A percentile compares a stretch with the other conserved stretches of the same genome.
Evolutionary conservation across 2,797 vertebrate species (phyloP).

Genomic region (Urosaurus nigricauda): DNA sequence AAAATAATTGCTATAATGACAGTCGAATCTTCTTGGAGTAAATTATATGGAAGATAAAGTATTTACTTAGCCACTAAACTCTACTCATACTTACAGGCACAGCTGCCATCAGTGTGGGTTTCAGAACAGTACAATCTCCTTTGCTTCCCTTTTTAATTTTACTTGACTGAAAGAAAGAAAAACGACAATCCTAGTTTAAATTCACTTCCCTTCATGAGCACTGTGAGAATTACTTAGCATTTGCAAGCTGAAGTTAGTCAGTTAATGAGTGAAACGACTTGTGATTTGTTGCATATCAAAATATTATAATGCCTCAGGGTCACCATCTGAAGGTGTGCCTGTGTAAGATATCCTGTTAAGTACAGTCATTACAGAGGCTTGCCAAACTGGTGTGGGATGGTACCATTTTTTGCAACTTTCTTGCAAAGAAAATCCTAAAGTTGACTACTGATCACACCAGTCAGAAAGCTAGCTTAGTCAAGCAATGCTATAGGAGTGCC

Average conservation of each 20-base stretch:
- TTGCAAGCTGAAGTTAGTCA: neutral
- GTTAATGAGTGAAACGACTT: neutral
- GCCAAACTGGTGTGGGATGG: neutral
- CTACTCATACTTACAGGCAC: slow-evolving; percentile 89
- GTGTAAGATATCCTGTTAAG: neutral
- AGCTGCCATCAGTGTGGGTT: slow-evolving; percentile 94
- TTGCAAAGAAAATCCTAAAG: neutral
- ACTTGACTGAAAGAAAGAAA: slow-evolving; percentile 86
- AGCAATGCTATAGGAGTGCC: neutral
- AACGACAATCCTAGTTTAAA: neutral
- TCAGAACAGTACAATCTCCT: slow-evolving; percentile 92
- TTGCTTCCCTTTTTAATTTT: slow-evolving; percentile 98
- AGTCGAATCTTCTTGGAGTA: neutral
- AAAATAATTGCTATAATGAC: neutral
- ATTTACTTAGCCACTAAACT: neutral
- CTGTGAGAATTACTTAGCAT: neutral
- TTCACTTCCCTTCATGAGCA: neutral
- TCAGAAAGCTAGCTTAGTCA: neutral
- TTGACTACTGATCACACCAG: neutral
- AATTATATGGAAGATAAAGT: neutral
- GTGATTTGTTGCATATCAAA: neutral
- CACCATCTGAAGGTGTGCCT: neutral
- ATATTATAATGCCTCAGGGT: neutral
- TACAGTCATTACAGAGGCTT: neutral
- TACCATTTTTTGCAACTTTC: neutral